A percentile compares a stretch with the other conserved stretches of the same genome.
phyloP scores from a whole-genome alignment of 2,113 vertebrate species.

The Myiopsitta monachus region DNA sequence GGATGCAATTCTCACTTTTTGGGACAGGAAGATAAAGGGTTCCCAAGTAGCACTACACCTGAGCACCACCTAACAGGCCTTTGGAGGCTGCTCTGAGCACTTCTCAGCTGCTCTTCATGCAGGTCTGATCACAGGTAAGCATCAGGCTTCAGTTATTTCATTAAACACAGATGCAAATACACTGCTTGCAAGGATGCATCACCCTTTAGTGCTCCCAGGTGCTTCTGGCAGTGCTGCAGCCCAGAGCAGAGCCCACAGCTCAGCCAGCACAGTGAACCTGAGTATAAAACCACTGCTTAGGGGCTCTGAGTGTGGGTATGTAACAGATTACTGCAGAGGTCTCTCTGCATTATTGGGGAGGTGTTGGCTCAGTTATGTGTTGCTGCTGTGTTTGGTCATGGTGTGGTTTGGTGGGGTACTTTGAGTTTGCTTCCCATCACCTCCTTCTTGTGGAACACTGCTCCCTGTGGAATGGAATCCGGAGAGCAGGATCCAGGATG shows the following conservation, averaged over 20 bases:
- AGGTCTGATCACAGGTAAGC: not conserved
- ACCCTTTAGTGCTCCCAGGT: not conserved
- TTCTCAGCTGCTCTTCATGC: not conserved
- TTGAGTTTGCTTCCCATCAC: accelerated
- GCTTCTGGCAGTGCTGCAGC: not conserved
- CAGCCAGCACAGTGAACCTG: accelerated
- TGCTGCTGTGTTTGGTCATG: accelerated
- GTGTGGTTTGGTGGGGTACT: accelerated
- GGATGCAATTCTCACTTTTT: not conserved
- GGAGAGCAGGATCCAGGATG: not conserved
- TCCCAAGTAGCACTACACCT: not conserved
- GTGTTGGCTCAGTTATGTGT: accelerated
- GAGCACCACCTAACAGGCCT: not conserved
- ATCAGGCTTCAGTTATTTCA: not conserved
- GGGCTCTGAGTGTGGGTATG: not conserved
- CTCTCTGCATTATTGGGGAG: accelerated
- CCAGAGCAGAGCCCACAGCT: not conserved
- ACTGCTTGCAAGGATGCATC: not conserved
- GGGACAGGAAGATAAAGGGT: not conserved
- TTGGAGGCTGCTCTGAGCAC: not conserved
- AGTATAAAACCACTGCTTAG: not conserved
- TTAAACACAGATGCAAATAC: not conserved
- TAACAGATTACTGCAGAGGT: accelerated
- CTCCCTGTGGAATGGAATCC: accelerated
- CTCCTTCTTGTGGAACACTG: not conserved